Base-by-base conservation (phyloP, 2,113 vertebrate genomes). In the Charadrius vociferus region DNA sequence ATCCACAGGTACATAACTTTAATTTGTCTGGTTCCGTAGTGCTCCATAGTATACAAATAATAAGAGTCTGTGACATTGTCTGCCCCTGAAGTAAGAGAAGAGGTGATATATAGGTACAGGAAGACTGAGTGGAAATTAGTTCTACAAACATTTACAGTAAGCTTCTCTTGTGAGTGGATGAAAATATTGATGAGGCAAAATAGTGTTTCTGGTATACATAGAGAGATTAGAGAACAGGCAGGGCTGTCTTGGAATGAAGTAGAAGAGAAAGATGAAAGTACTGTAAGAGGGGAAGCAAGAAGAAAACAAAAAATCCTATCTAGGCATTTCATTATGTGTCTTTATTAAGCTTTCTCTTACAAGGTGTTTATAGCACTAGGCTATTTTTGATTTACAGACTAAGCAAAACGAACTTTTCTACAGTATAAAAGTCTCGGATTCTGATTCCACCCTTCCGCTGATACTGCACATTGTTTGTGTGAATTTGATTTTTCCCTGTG, bases 361-460 rank as follows among this genome's bases (percentile, higher is more conserved):
- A 79, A 89, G 65, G 62, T 92, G 79, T 93, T 90, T 80, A 26
- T 74, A 73, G 61, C 52, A 72, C 47, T 23, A 61, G 58, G 92
- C 81, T 96, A 87, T 93, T 95, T 96, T 95, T 81, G 70, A 93
- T 96, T 91, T 87, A 95, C 73, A 90, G 87, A 85, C 90, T 90
- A 96, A 94, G 93, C 87, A 94, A 80, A 96, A 95, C 14, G 3
- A 91, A 81, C 56, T 84, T 74, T 32, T 84, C 37, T 74, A 50
- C 49, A 50, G 49, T 24, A 75, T 26, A 87, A 79, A 56, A 90
- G 93, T 34, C 87, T 52, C 1, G 3, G 43, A 30, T 91, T 94
- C 49, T 91, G 70, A 61, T 85, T 65, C 70, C 6, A 4, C 49
- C 78, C 91, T 94, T 89, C 70, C 85, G 78, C 67, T 93, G 86